Conservation (phyloP, 1,140 invertebrate genomes). For the Sycobia sp. region DNA sequence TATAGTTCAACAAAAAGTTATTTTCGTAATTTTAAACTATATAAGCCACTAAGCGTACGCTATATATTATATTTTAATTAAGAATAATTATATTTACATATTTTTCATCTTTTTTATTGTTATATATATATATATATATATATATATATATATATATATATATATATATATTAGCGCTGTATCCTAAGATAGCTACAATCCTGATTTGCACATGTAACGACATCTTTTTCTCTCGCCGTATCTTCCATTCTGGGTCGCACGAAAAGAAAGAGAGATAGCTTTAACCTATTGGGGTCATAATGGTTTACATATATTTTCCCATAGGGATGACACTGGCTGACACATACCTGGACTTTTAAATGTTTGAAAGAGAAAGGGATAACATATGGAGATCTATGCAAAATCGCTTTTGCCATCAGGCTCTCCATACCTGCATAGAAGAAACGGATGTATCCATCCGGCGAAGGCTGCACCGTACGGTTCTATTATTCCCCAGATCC, state of each 20-base stretch:
- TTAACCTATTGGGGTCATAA: slow-evolving; percentile 49
- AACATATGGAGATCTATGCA: slow-evolving; percentile 59
- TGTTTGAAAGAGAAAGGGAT: slow-evolving; percentile 33
- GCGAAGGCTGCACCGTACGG: slow-evolving; percentile 21
- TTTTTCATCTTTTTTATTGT: no score
- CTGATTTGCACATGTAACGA: no score
- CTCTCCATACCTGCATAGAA: slow-evolving; percentile 20
- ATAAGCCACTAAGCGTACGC: no score
- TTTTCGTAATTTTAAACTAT: no score
- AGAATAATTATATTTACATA: no score
- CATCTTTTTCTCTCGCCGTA: not conserved
- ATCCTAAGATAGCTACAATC: no score
- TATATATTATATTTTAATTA: no score
- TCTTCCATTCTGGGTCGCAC: slow-evolving; percentile 27
- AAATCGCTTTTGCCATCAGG: slow-evolving; percentile 47
- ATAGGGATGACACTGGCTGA: slow-evolving; percentile 55
- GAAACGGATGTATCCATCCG: slow-evolving; percentile 41
- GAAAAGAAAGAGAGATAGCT: slow-evolving; percentile 8
- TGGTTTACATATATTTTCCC: slow-evolving; percentile 59
- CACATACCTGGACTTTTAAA: slow-evolving; percentile 40
- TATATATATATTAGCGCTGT: no score
- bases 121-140: no score
- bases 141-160: no score
- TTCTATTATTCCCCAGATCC: slow-evolving; percentile 56
- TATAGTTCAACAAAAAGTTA: no score